Conservation (phyloP, 30 jellyfish, hydroid and myxozoan species). For the Catostylus mosaicus region DNA sequence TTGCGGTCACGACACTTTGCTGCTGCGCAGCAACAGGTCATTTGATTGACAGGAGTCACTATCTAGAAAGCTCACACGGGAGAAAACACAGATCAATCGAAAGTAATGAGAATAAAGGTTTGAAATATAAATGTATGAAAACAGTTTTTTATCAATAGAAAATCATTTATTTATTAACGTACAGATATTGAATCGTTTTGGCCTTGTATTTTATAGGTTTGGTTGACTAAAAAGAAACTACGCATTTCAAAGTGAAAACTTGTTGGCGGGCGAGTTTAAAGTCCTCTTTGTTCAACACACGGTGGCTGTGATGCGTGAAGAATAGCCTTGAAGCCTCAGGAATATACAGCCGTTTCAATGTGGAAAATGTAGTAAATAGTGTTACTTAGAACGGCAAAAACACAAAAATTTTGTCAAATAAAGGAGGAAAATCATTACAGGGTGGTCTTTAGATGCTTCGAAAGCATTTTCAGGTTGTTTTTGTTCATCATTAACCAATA, state of each 20-base stretch:
- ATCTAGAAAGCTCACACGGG: conserved; percentile 12
- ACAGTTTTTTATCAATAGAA: no score
- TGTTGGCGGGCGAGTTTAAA: conserved; percentile 1
- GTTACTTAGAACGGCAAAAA: conserved; percentile 8
- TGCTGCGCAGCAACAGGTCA: conserved; percentile 61
- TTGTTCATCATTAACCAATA: not conserved
- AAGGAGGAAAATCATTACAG: not conserved
- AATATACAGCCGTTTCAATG: conserved; percentile 54
- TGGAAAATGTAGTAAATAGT: conserved; percentile 13
- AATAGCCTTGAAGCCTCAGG: conserved; percentile 31
- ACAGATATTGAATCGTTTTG: no score
- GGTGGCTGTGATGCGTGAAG: conserved; percentile 83
- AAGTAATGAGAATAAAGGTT: not conserved
- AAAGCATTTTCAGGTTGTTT: not conserved
- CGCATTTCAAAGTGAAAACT: no score
- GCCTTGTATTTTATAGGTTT: no score
- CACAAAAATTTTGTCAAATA: not conserved
- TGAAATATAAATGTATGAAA: not conserved
- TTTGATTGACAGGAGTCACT: conserved; percentile 60
- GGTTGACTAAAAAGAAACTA: no score
- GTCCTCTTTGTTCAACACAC: conserved; percentile 19
- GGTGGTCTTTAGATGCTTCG: not conserved
- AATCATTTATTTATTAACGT: no score
- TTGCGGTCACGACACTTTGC: conserved; percentile 33
- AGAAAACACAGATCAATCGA: conserved; percentile 43